A percentile compares a stretch with the other conserved stretches of the same genome.
These are phyloP conservation scores for Lypha dubia DNA, from an alignment of 2,888 invertebrate species.

Conservation along the genomic window DNA sequence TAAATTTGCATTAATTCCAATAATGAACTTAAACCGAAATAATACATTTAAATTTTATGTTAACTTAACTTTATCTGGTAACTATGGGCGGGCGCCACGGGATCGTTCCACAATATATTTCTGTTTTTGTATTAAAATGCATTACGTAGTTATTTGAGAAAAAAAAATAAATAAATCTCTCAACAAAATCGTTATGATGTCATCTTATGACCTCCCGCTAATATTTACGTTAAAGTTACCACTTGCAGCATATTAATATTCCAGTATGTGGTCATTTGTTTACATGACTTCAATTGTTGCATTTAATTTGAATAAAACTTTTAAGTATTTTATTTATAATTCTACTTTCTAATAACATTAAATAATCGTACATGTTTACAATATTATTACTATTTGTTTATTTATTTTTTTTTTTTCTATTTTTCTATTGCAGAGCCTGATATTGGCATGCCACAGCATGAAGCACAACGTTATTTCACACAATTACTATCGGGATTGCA, in stretches of 20 bases:
- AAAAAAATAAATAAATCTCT: not conserved
- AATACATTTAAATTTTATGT: no score
- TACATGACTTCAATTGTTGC: not conserved
- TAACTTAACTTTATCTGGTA: no score
- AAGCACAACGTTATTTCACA: conserved; percentile 94
- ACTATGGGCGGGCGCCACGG: no score
- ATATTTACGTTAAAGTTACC: not conserved
- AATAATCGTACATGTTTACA: conserved; percentile 32
- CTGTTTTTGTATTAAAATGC: not conserved
- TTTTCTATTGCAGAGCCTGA: conserved; percentile 91
- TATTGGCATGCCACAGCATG: conserved; percentile 91
- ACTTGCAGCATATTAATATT: not conserved
- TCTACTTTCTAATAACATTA: conserved; percentile 47
- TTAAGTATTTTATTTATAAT: conserved; percentile 25
- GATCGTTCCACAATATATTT: no score
- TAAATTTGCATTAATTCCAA: no score
- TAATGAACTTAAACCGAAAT: no score
- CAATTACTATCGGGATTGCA: conserved; percentile 93
- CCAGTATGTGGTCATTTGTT: conserved; percentile 1
- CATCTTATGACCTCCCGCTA: not conserved
- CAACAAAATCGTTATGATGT: not conserved
- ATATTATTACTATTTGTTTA: not conserved
- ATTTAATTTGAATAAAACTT: conserved; percentile 16
- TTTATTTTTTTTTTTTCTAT: conserved; percentile 28
- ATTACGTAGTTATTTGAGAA: not conserved